Percentiles rank a stretch among this genome's conserved stretches.
These are phyloP conservation scores for Ostrea edulis DNA, from an alignment of 1,140 invertebrate species.

Conservation along the genomic window DNA sequence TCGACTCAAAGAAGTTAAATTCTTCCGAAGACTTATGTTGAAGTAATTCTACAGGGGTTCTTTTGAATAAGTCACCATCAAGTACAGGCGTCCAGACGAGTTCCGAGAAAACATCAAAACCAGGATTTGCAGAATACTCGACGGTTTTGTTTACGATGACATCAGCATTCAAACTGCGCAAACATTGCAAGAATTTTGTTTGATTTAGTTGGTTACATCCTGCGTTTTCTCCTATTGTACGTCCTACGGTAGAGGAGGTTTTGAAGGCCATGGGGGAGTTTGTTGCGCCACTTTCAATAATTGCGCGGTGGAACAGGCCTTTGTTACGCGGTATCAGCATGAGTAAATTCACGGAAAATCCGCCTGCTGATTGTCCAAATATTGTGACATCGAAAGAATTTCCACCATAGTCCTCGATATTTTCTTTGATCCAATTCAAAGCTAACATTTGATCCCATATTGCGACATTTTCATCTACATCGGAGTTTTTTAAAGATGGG, in stretches of 20 bases:
- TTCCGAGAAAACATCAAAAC: neutral
- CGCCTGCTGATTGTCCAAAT: slow-evolving; percentile 98
- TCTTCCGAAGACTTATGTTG: neutral
- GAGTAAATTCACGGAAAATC: slow-evolving; percentile 86
- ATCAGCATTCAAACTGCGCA: neutral
- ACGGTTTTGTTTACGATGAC: neutral
- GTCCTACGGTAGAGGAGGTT: neutral
- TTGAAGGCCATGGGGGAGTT: neutral
- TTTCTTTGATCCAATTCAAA: slow-evolving; percentile 73
- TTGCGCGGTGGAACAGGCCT: slow-evolving; percentile 52
- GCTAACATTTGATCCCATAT: slow-evolving; percentile 95
- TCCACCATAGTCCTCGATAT: slow-evolving; percentile 79
- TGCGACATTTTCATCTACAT: slow-evolving; percentile 96
- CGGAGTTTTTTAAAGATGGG: slow-evolving; percentile 92
- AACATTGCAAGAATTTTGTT: neutral
- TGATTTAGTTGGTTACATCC: neutral
- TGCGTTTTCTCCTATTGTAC: neutral
- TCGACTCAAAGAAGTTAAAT: slow-evolving; percentile 24
- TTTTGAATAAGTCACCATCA: slow-evolving; percentile 11
- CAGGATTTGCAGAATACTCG: neutral
- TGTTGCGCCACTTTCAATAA: slow-evolving; percentile 42
- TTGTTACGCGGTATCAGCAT: slow-evolving; percentile 37
- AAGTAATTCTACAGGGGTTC: slow-evolving; percentile 15
- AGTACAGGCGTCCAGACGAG: neutral
- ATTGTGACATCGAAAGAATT: slow-evolving; percentile 96